A percentile compares a stretch with the other conserved stretches of the same genome.
Conservation (phyloP, 2,797 vertebrate genomes). For the Orestias chungarensis region DNA sequence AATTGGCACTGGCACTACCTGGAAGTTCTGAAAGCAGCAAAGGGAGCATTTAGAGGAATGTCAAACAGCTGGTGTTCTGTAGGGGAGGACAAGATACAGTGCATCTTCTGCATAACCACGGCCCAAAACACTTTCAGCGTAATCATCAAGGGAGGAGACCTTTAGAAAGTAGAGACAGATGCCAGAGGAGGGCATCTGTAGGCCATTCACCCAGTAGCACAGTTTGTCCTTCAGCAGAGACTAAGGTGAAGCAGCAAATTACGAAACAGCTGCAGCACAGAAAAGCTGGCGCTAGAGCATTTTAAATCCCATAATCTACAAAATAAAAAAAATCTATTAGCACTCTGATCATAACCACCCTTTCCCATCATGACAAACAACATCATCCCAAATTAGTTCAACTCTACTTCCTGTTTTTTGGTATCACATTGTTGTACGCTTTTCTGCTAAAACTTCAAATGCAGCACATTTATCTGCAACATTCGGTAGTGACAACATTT, state of each 20-base stretch:
- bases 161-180: constrained; percentile 52
- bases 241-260: constrained; percentile 29
- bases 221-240: constrained; percentile 32
- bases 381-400: constrained; percentile 16
- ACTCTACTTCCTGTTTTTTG: constrained; percentile 14
- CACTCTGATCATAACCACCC: constrained; percentile 11
- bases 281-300: constrained; percentile 24
- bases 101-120: constrained; percentile 33
- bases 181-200: constrained; percentile 44
- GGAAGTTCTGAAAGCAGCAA: constrained; percentile 50
- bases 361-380: constrained; percentile 16
- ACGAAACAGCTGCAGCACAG: constrained; percentile 32
- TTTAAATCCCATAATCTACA: background rate
- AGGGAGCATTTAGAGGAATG: constrained; percentile 62
- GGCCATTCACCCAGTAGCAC: constrained; percentile 41
- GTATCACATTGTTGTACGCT: constrained; percentile 3
- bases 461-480: background rate
- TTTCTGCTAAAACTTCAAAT: constrained; percentile 16
- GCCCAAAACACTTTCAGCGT: constrained; percentile 16
- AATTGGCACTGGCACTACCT: constrained; percentile 49
- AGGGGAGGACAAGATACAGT: constrained; percentile 29
- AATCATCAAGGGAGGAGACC: constrained; percentile 48
- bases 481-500: background rate
- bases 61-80: constrained; percentile 63
- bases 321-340: background rate